Evolutionary conservation across 2,888 invertebrate genomes (phyloP).

Genomic region (Macrosiphum euphorbiae): DNA sequence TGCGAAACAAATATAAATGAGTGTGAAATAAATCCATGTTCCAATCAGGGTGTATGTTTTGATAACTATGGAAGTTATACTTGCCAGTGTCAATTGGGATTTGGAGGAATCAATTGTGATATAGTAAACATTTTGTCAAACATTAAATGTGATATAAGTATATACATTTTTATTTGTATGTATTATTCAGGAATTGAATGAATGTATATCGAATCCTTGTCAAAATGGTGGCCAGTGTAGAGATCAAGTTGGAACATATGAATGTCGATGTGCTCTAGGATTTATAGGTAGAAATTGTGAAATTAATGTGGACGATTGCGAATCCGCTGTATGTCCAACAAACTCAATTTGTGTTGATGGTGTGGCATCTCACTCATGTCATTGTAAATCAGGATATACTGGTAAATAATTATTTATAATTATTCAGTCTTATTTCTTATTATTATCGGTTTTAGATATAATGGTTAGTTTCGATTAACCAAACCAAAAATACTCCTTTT

Average conservation of each 20-base stretch:
- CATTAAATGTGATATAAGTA: conserved; percentile 14
- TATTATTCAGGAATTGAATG: conserved; percentile 77
- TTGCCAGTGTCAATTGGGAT: conserved; percentile 82
- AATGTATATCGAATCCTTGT: conserved; percentile 86
- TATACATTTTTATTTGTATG: neutral
- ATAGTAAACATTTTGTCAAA: conserved; percentile 72
- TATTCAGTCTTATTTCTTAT: too few relatives aligned
- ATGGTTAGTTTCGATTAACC: too few relatives aligned
- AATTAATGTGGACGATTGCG: conserved; percentile 87
- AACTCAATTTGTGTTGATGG: conserved; percentile 78
- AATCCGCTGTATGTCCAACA: conserved; percentile 80
- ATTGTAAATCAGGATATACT: conserved; percentile 75
- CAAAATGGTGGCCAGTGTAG: conserved; percentile 84
- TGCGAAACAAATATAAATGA: conserved; percentile 89
- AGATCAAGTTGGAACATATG: conserved; percentile 74
- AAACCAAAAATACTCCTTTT: too few relatives aligned
- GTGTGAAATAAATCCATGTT: conserved; percentile 83
- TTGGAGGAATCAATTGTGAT: conserved; percentile 83
- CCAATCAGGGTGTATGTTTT: conserved; percentile 82
- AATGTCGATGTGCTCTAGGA: conserved; percentile 75
- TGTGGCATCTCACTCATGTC: conserved; percentile 75
- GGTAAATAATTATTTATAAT: conserved; percentile 69
- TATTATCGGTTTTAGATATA: too few relatives aligned
- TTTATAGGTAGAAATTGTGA: conserved; percentile 80
- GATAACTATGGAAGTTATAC: conserved; percentile 86